Conservation (phyloP, 2,888 invertebrate species). For the Lottia scabra region DNA sequence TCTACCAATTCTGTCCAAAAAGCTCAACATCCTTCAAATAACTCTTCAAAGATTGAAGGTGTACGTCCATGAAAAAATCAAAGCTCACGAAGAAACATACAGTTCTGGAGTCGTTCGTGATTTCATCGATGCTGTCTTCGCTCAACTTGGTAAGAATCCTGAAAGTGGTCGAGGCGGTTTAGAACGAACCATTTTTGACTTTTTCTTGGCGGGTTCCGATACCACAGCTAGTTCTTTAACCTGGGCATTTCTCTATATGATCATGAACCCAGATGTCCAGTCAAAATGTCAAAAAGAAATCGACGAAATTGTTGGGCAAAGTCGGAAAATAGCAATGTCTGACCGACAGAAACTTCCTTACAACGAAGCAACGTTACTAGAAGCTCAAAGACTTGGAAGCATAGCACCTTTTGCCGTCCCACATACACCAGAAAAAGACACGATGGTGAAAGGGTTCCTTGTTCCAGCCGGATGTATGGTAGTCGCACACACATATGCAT, state of each 20-base stretch:
- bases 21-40: constrained; percentile 36
- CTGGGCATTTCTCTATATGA: not conserved
- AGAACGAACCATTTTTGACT: not conserved
- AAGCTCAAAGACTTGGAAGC: constrained; percentile 43
- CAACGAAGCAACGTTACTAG: constrained; percentile 44
- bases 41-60: constrained; percentile 41
- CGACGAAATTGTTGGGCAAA: not conserved
- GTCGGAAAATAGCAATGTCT: constrained; percentile 23
- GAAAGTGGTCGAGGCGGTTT: not conserved
- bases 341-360: constrained; percentile 41
- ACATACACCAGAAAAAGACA: constrained; percentile 41
- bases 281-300: not conserved
- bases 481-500: constrained; percentile 54
- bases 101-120: constrained; percentile 47
- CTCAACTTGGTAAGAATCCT: not conserved
- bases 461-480: constrained; percentile 54
- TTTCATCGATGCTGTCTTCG: constrained; percentile 40
- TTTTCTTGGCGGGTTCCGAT: not conserved
- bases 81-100: constrained; percentile 46
- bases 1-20: constrained; percentile 33
- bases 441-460: constrained; percentile 34
- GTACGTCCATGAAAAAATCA: constrained; percentile 39
- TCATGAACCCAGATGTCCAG: not conserved
- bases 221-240: not conserved
- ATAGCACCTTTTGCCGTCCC: constrained; percentile 45